Evolutionary conservation across 1,140 invertebrate species (phyloP).

Genomic region (Bombus sylvicola): DNA sequence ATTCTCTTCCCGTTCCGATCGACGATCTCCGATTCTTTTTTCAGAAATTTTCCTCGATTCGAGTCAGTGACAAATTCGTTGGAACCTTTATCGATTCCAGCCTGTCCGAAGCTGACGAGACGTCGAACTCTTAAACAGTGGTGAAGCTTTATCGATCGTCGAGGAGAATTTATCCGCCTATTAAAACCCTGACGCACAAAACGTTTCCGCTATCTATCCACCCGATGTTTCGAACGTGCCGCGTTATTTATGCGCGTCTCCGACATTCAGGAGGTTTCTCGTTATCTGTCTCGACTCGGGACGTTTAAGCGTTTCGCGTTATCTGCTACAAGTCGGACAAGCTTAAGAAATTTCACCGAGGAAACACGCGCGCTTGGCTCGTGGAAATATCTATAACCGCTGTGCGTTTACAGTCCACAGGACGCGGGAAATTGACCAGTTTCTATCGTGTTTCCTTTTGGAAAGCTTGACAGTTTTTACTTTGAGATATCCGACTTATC

Average conservation of each 20-base stretch:
- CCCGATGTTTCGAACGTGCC: constrained; percentile 1
- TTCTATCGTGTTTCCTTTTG: no score
- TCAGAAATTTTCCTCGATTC: not conserved
- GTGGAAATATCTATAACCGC: not conserved
- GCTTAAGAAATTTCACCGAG: not conserved
- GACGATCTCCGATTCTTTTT: not conserved
- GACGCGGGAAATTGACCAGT: no score
- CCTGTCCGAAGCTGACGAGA: not conserved
- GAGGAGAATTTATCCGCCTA: constrained; percentile 11
- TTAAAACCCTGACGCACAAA: constrained; percentile 6
- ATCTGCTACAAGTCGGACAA: constrained; percentile 9
- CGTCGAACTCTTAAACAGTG: not conserved
- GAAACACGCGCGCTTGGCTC: not conserved
- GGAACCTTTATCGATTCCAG: not conserved
- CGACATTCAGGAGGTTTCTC: not conserved
- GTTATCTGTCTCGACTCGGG: constrained; percentile 10
- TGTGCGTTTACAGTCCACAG: not conserved
- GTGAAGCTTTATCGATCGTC: not conserved
- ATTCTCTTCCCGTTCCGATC: not conserved
- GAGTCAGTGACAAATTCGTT: not conserved
- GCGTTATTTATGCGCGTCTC: constrained; percentile 25
- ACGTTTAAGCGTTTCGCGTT: constrained; percentile 29
- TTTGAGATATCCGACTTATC: no score
- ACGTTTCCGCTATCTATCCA: constrained; percentile 23
- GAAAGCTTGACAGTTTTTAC: no score